Percentiles rank a stretch among this genome's conserved stretches.
Evolutionary conservation across 2,113 vertebrate species (phyloP).

Genomic region (Alouatta palliata): DNA sequence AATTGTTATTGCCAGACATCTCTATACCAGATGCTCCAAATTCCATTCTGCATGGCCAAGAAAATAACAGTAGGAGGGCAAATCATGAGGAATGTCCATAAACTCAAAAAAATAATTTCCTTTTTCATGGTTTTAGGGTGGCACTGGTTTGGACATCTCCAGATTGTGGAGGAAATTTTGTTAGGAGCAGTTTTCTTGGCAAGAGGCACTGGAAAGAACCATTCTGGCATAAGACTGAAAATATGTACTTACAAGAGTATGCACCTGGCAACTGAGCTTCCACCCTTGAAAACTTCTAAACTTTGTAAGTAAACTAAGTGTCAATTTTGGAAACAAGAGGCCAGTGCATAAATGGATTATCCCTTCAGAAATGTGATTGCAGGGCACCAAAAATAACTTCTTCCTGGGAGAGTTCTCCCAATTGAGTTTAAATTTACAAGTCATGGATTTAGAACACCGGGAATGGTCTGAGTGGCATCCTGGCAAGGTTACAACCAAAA

Average conservation of each 20-base stretch:
- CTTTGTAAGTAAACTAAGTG: not conserved
- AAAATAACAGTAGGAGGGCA: not conserved
- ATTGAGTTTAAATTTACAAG: not conserved
- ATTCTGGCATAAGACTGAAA: not conserved
- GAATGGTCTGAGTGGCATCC: not conserved
- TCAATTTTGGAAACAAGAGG: not conserved
- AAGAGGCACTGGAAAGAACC: not conserved
- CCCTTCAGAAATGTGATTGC: not conserved
- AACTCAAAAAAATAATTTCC: not conserved
- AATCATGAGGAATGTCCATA: not conserved
- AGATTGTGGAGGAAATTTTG: not conserved
- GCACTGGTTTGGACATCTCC: not conserved
- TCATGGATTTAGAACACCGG: slow-evolving; percentile 10
- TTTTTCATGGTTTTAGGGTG: not conserved
- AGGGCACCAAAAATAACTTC: slow-evolving; percentile 10
- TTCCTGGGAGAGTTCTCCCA: not conserved
- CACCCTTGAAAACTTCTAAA: not conserved
- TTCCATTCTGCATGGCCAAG: not conserved
- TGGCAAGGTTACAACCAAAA: not conserved
- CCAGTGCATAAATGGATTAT: not conserved
- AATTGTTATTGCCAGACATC: not conserved
- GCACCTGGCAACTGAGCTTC: not conserved
- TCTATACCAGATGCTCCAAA: not conserved
- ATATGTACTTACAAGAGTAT: not conserved
- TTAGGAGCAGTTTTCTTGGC: not conserved